Base-by-base conservation (phyloP, 92 coral and sea anemone genomes). In the Palythoa caribaeorum region DNA sequence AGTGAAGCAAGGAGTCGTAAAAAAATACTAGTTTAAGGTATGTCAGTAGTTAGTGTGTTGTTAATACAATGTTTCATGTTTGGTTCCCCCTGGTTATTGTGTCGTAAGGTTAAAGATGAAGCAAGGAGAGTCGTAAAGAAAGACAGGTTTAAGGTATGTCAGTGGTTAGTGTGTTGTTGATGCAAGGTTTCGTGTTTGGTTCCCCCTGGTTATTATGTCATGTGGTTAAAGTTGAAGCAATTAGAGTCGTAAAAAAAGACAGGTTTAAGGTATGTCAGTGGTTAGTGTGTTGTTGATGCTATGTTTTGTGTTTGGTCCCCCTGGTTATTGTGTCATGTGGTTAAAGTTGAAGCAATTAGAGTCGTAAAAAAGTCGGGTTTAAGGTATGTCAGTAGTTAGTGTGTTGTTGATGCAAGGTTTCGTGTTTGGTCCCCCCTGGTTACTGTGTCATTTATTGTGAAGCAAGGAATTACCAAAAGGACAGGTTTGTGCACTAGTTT, bases 1-100 rank as follows among this genome's bases (percentile, higher is more conserved):
- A 28, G 28, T 97, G 1, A 94, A 95, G 74, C 95, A 92, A 76
- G 0, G 99, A 1, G 98, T 97, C 77, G 93, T 95, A 77, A 95
- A 90, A 87, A 97, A 95, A 76, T 98, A 97, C 84, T 95, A 93
- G 75, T 97, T 95, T 78, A 97, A 97, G 98, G 99, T 97, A 81
- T 5, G 51, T 10, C 19, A 62, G 11, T 9, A 12, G 60, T 35
- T 28, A 0, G 8, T 71, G 51, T 72, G 38, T 73, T 20, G 11
- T 1, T 1, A 2, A 54, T 60, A 4, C 68, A 2, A 62, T 1
- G 69, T 21, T 17, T 62, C 7, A 1, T 16, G 5, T 62, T 16
- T 62, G 60, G 60, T 54, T 5, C 47, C 6, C 28, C 47, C 47
- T 5, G 28, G 28, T 28, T 28, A 0, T 28, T 28, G 28, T 28